These are phyloP conservation scores for Neosilurus mollespiculum DNA, from an alignment of 2,797 vertebrate species.

Conservation along the genomic window DNA sequence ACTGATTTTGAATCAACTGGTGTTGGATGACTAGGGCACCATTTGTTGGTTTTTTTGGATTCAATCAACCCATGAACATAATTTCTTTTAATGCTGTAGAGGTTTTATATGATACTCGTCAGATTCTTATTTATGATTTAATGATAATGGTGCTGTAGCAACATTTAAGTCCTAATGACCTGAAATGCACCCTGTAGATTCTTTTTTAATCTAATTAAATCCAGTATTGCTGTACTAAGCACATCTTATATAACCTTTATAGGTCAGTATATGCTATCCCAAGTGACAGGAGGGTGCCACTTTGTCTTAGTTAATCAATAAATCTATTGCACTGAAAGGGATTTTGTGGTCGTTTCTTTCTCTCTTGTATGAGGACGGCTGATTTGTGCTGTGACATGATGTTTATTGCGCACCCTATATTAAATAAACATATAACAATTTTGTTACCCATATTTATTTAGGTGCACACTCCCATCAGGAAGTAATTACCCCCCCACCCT, in stretches of 20 bases:
- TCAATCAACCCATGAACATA: neutral
- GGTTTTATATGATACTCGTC: neutral
- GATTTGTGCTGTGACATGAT: neutral
- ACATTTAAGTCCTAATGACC: neutral
- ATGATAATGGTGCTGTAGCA: neutral
- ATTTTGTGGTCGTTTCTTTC: neutral
- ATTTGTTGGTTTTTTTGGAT: neutral
- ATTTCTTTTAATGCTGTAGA: too few relatives aligned
- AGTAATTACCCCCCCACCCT: too few relatives aligned
- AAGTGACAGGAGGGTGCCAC: slow-evolving; percentile 33
- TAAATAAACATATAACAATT: neutral
- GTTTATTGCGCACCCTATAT: neutral
- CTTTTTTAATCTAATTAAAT: slow-evolving; percentile 4
- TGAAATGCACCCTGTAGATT: neutral
- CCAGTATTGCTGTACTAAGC: slow-evolving; percentile 16
- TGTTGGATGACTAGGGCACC: neutral
- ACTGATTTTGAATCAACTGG: neutral
- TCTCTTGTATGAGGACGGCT: neutral
- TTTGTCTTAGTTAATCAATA: slow-evolving; percentile 38
- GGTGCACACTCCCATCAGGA: neutral
- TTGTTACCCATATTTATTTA: neutral
- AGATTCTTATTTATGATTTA: neutral
- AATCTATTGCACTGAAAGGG: slow-evolving; percentile 16
- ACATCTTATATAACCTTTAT: slow-evolving; percentile 14
- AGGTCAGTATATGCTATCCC: slow-evolving; percentile 8